Evolutionary conservation across 1,140 invertebrate species (phyloP).

Genomic region (Zaprionus ghesquierei): DNA sequence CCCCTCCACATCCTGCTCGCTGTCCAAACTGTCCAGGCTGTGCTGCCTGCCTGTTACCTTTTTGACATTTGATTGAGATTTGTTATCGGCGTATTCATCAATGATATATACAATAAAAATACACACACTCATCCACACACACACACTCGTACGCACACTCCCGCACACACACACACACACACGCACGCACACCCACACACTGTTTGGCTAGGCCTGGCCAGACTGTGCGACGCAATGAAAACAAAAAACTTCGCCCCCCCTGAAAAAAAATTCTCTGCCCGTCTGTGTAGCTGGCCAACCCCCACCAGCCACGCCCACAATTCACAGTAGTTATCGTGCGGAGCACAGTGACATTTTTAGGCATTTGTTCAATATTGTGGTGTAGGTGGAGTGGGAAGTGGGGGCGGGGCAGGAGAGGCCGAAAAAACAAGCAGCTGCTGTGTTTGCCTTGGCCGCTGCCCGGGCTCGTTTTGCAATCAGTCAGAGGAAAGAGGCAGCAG

Average conservation of each 20-base stretch:
- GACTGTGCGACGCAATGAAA: constrained; percentile 56
- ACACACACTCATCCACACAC: constrained; percentile 53
- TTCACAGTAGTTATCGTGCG: constrained; percentile 70
- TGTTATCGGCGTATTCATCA: constrained; percentile 82
- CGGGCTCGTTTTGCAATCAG: constrained; percentile 22
- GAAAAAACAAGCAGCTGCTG: constrained; percentile 66
- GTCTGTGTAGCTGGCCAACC: constrained; percentile 2
- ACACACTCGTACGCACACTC: constrained; percentile 36
- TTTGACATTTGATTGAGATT: constrained; percentile 83
- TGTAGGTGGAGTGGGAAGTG: background rate
- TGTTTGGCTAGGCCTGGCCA: constrained; percentile 31
- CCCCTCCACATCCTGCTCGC: background rate
- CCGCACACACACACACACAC: constrained; percentile 45
- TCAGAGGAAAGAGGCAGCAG: constrained; percentile 9
- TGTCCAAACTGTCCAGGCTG: constrained; percentile 31
- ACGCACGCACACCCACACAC: constrained; percentile 32
- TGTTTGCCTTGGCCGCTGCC: constrained; percentile 38
- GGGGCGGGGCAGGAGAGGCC: background rate
- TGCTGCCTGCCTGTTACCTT: constrained; percentile 77
- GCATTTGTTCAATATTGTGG: constrained; percentile 49
- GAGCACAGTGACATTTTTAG: constrained; percentile 72
- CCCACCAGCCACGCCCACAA: constrained; percentile 36
- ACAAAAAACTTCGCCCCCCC: background rate
- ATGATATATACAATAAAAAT: constrained; percentile 82
- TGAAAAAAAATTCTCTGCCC: background rate